A percentile compares a stretch with the other conserved stretches of the same genome.
These are phyloP conservation scores for Rhombomys opimus DNA, from an alignment of 2,113 vertebrate species.

Conservation along the genomic window DNA sequence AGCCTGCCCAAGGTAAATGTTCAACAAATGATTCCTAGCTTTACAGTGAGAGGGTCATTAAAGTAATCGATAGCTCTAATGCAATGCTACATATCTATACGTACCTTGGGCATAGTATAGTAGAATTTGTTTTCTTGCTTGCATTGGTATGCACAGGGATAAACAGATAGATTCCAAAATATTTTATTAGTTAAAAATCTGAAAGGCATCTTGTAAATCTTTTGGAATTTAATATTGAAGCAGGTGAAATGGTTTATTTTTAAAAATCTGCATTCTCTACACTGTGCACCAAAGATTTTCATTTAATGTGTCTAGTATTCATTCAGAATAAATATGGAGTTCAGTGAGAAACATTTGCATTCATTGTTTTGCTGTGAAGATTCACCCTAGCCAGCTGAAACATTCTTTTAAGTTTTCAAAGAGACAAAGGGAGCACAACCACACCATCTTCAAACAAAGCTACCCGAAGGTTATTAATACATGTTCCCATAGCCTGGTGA, in stretches of 20 bases:
- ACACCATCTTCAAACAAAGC: constrained; percentile 38
- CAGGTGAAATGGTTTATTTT: constrained; percentile 34
- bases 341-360: constrained; percentile 19
- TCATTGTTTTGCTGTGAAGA: constrained; percentile 44
- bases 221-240: constrained; percentile 22
- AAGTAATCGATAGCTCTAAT: not conserved
- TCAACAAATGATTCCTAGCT: not conserved
- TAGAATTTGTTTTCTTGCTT: constrained; percentile 11
- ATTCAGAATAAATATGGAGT: constrained; percentile 43
- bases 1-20: not conserved
- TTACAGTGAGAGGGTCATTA: not conserved
- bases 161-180: not conserved
- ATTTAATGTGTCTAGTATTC: constrained; percentile 31
- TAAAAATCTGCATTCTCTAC: constrained; percentile 2
- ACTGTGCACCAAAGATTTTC: constrained; percentile 40
- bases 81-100: not conserved
- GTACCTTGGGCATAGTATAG: not conserved
- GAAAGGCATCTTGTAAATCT: constrained; percentile 15
- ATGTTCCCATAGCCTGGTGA: not conserved
- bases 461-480: not conserved
- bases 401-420: constrained; percentile 31
- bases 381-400: constrained; percentile 30
- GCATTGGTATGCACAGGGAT: not conserved
- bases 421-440: constrained; percentile 32
- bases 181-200: constrained; percentile 39